Percentiles rank a stretch among this genome's conserved stretches.
Evolutionary conservation across 2,797 vertebrate genomes (phyloP).

Genomic region (Sebastes vulpes): DNA sequence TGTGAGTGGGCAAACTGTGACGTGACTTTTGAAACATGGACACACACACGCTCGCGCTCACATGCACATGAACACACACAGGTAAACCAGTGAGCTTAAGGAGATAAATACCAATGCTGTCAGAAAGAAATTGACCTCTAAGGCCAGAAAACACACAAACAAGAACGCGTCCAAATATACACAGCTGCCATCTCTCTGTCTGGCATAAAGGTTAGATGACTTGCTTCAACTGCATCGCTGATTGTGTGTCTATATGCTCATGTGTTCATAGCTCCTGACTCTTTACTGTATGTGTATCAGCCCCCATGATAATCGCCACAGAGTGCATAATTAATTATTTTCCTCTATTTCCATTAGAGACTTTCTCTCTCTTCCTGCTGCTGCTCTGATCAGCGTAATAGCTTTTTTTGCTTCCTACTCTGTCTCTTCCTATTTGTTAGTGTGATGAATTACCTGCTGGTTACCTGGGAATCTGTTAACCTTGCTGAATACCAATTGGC

Average conservation of each 20-base stretch:
- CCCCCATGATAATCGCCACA: constrained; percentile 41
- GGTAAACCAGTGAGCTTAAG: constrained; percentile 43
- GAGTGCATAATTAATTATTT: constrained; percentile 65
- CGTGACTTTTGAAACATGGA: constrained; percentile 51
- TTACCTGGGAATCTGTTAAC: constrained; percentile 69
- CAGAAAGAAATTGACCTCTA: constrained; percentile 39
- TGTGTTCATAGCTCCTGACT: background rate
- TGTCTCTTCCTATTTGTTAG: constrained; percentile 71
- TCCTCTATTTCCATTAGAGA: constrained; percentile 48
- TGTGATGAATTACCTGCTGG: constrained; percentile 75
- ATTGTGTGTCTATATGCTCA: background rate
- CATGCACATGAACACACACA: constrained; percentile 5
- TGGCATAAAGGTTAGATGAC: constrained; percentile 48
- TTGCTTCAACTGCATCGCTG: background rate
- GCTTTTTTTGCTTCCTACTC: constrained; percentile 64
- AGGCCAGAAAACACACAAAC: constrained; percentile 45
- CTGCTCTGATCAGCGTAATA: constrained; percentile 62
- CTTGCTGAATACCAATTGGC: constrained; percentile 65
- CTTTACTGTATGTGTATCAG: constrained; percentile 19
- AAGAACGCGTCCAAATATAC: constrained; percentile 16
- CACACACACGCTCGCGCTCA: background rate
- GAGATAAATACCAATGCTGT: constrained; percentile 71
- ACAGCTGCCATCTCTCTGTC: constrained; percentile 7
- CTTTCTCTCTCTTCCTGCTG: constrained; percentile 36
- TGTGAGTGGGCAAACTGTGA: constrained; percentile 59